Percentiles rank a stretch among this genome's conserved stretches.
phyloP scores from a whole-genome alignment of 92 coral and sea anemone genomes.

The Paramuricea clavata region DNA sequence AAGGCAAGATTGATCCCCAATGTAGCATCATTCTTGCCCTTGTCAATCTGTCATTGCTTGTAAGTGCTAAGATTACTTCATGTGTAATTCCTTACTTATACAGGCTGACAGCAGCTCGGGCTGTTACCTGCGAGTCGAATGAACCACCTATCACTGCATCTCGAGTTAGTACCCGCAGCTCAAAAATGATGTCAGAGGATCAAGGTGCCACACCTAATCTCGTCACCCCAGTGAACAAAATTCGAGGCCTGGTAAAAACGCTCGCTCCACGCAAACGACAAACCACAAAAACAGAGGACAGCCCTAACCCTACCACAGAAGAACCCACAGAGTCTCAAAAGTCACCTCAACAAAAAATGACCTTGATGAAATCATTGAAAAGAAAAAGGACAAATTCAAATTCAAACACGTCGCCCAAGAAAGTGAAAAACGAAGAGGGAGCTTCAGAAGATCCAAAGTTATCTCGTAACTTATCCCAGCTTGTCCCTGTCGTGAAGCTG shows the following conservation, averaged over 20 bases:
- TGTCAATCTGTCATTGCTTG: no score
- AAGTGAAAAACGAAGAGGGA: background rate
- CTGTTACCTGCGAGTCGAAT: constrained; percentile 37
- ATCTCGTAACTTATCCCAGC: background rate
- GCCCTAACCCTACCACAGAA: background rate
- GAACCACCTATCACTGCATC: background rate
- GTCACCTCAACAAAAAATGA: background rate
- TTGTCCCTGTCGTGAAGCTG: constrained; percentile 33
- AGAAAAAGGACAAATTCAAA: constrained; percentile 19
- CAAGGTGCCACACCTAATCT: background rate
- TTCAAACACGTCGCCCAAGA: background rate
- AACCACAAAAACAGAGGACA: background rate
- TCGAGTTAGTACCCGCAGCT: constrained; percentile 44
- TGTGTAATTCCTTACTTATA: background rate
- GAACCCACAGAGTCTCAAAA: background rate
- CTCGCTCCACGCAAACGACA: constrained; percentile 4
- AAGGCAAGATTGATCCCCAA: no score
- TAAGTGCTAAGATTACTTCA: background rate
- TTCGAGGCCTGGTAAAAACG: constrained; percentile 26
- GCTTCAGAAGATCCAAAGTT: background rate
- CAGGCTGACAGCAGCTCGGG: constrained; percentile 40
- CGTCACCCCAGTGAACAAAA: constrained; percentile 41
- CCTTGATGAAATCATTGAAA: constrained; percentile 18
- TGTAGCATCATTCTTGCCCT: no score
- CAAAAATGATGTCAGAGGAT: constrained; percentile 18